Evolutionary conservation across 2,797 vertebrate species (phyloP).

Genomic region (Chanos chanos): DNA sequence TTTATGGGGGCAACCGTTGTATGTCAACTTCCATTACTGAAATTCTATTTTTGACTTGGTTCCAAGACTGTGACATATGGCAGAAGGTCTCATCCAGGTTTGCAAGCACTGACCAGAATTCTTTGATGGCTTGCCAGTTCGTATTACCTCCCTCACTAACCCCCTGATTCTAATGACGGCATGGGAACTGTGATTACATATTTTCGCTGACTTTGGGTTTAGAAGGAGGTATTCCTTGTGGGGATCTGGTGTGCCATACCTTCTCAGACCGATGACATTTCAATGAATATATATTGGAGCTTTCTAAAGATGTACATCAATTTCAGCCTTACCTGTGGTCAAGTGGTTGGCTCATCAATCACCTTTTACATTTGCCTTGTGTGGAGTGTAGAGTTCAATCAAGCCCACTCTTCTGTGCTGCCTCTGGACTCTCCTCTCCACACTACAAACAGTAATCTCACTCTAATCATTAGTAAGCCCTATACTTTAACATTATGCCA

Average conservation of each 20-base stretch:
- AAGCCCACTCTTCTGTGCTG: background rate
- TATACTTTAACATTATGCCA: no score
- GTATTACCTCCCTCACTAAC: background rate
- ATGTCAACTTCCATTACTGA: no score
- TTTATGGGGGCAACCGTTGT: no score
- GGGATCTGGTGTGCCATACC: slow-evolving; percentile 26
- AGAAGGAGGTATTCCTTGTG: slow-evolving; percentile 34
- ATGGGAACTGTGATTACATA: slow-evolving; percentile 43
- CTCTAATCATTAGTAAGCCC: no score
- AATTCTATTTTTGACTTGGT: no score
- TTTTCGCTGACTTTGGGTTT: slow-evolving; percentile 41
- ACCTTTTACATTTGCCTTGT: slow-evolving; percentile 8
- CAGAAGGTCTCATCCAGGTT: background rate
- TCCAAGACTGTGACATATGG: background rate
- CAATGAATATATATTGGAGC: slow-evolving; percentile 47
- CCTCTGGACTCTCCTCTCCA: background rate
- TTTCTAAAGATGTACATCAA: slow-evolving; percentile 29
- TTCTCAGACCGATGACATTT: slow-evolving; percentile 40
- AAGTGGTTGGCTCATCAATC: slow-evolving; percentile 31
- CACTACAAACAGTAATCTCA: background rate
- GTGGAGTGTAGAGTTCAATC: background rate
- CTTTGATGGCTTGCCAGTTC: background rate
- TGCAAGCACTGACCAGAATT: background rate
- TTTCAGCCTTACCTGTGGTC: slow-evolving; percentile 32
- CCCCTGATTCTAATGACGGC: background rate